Conservation (phyloP, 2,797 vertebrate species). For the Valencia hispanica region DNA sequence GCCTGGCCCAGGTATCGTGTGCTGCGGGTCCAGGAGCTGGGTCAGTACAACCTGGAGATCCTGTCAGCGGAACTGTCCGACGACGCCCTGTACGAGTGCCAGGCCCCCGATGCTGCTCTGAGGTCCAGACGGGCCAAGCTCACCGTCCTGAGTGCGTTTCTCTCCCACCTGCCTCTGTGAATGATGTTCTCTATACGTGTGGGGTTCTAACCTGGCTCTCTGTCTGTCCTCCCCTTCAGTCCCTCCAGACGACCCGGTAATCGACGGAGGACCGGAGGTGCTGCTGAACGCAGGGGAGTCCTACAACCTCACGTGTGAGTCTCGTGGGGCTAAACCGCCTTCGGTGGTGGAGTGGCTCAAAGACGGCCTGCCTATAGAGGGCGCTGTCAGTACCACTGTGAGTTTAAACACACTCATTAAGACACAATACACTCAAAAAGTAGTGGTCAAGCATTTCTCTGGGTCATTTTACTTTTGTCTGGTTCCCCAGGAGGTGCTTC, state of each 20-base stretch:
- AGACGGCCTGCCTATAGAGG: conserved; percentile 87
- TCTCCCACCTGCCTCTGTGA: neutral
- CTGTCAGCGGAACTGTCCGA: conserved; percentile 90
- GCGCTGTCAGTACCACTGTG: conserved; percentile 86
- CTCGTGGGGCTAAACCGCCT: conserved; percentile 89
- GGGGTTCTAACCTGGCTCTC: conserved; percentile 8
- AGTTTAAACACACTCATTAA: conserved; percentile 24
- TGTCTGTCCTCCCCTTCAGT: conserved; percentile 71
- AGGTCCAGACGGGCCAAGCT: conserved; percentile 91
- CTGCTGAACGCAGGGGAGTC: conserved; percentile 88
- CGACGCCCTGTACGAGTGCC: conserved; percentile 93
- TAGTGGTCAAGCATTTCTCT: neutral
- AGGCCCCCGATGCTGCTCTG: conserved; percentile 94
- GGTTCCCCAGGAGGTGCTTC: conserved; percentile 84
- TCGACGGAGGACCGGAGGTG: conserved; percentile 90
- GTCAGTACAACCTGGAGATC: conserved; percentile 96
- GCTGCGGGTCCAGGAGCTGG: conserved; percentile 86
- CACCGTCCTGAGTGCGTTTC: conserved; percentile 86
- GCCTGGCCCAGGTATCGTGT: conserved; percentile 95
- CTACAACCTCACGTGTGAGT: conserved; percentile 93
- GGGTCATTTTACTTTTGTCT: neutral
- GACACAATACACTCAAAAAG: neutral
- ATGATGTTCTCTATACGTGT: neutral
- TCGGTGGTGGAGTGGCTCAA: conserved; percentile 90
- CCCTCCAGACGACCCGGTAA: conserved; percentile 90